phyloP scores from a whole-genome alignment of 1,140 invertebrate genomes.

The Vollenhovia emeryi region DNA sequence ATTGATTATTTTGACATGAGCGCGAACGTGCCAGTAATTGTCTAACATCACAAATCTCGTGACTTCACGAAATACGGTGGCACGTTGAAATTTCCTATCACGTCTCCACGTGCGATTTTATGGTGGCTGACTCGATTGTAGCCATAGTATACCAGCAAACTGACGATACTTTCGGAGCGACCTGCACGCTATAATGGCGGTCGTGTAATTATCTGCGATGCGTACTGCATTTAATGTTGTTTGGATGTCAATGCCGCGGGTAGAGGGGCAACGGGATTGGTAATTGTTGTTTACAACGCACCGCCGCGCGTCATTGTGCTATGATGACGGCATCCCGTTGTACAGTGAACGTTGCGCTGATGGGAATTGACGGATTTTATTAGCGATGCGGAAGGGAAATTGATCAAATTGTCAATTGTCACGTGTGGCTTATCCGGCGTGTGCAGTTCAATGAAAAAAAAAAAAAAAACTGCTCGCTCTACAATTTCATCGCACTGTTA shows the following conservation, averaged over 20 bases:
- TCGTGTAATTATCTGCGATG: constrained; percentile 42
- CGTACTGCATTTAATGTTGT: constrained; percentile 48
- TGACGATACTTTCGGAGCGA: constrained; percentile 17
- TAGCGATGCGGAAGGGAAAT: constrained; percentile 30
- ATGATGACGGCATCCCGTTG: constrained; percentile 1
- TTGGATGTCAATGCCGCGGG: constrained; percentile 29
- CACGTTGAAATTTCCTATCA: constrained; percentile 25
- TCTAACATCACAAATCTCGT: background rate
- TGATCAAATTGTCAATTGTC: constrained; percentile 38
- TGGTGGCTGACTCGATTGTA: constrained; percentile 7
- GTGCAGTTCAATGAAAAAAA: background rate
- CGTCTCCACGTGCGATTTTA: constrained; percentile 11
- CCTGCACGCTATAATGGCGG: constrained; percentile 31
- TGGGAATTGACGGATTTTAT: constrained; percentile 40
- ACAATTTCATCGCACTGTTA: background rate
- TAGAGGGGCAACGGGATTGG: constrained; percentile 4
- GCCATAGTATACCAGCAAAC: background rate
- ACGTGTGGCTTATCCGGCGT: constrained; percentile 2
- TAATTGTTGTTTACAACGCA: constrained; percentile 57
- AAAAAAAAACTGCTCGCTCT: background rate
- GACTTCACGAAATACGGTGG: background rate
- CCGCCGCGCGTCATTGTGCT: constrained; percentile 30
- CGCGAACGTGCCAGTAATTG: background rate
- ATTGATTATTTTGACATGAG: background rate
- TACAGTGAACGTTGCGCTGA: background rate